Evolutionary conservation across 2,888 invertebrate genomes (phyloP).

Genomic region (Hirtodrosophila cameraria): DNA sequence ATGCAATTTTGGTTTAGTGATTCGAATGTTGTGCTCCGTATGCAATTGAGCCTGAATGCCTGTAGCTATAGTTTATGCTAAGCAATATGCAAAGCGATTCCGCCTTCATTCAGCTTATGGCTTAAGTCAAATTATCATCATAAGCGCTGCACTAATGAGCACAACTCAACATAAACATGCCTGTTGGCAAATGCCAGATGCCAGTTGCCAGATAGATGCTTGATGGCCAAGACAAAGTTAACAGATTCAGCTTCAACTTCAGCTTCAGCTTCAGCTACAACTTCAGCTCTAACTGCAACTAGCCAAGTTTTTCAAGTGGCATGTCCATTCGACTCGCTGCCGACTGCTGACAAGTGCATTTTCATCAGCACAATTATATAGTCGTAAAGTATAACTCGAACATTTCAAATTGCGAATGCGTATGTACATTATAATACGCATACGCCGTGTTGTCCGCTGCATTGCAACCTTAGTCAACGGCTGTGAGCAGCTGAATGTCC

Average conservation of each 20-base stretch:
- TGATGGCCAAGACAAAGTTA: conserved; percentile 47
- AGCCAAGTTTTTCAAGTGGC: conserved; percentile 38
- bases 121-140: conserved; percentile 68
- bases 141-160: conserved; percentile 70
- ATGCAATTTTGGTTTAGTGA: conserved; percentile 1
- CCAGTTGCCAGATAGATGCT: neutral
- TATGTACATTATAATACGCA: conserved; percentile 6
- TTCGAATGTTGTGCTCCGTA: conserved; percentile 10
- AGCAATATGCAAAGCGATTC: conserved; percentile 27
- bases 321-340: conserved; percentile 5
- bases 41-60: neutral
- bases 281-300: too few relatives aligned
- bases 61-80: conserved; percentile 7
- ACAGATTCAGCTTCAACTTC: too few relatives aligned
- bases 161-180: conserved; percentile 52
- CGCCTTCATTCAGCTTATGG: conserved; percentile 18
- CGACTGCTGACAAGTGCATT: conserved; percentile 75
- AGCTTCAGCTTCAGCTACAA: too few relatives aligned
- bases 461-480: conserved; percentile 30
- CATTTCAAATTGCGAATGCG: conserved; percentile 10
- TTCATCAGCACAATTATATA: conserved; percentile 67
- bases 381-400: conserved; percentile 16
- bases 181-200: conserved; percentile 23
- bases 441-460: conserved; percentile 33
- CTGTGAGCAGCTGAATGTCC: conserved; percentile 59